Evolutionary conservation across 1,140 invertebrate species (phyloP).

Genomic region (Pseudachorutes palmiensis): DNA sequence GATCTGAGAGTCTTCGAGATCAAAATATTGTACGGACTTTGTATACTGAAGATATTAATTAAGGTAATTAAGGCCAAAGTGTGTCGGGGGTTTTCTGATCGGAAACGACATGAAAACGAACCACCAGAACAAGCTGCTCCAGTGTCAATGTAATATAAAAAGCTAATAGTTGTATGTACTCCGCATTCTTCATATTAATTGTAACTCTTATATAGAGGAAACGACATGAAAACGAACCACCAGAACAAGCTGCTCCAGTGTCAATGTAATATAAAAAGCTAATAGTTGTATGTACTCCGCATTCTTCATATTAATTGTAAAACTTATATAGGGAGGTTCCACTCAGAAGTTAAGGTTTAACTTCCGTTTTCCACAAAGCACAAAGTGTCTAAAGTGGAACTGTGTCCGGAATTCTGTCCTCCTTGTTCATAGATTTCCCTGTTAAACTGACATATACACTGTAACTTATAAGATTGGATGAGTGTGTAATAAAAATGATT

Average conservation of each 20-base stretch:
- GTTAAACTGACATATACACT: too few species aligned
- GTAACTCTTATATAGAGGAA: not conserved
- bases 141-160: conserved; percentile 13
- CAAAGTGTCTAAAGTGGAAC: too few species aligned
- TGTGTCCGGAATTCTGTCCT: too few species aligned
- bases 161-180: not conserved
- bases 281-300: not conserved
- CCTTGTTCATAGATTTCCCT: too few species aligned
- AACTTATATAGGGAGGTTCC: not conserved
- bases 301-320: not conserved
- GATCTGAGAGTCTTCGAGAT: conserved; percentile 7
- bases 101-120: not conserved
- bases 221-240: not conserved
- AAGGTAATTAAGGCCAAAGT: not conserved
- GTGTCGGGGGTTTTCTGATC: not conserved
- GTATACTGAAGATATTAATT: not conserved
- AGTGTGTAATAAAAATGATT: too few species aligned
- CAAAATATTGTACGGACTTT: not conserved
- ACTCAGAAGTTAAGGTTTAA: too few species aligned
- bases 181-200: not conserved
- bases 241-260: conserved; percentile 5
- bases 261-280: conserved; percentile 8
- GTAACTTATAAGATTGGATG: too few species aligned
- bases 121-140: conserved; percentile 5
- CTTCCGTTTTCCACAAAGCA: too few species aligned